A percentile compares a stretch with the other conserved stretches of the same genome.
Evolutionary conservation across 2,888 invertebrate genomes (phyloP).

Genomic region (Torymus auratus): DNA sequence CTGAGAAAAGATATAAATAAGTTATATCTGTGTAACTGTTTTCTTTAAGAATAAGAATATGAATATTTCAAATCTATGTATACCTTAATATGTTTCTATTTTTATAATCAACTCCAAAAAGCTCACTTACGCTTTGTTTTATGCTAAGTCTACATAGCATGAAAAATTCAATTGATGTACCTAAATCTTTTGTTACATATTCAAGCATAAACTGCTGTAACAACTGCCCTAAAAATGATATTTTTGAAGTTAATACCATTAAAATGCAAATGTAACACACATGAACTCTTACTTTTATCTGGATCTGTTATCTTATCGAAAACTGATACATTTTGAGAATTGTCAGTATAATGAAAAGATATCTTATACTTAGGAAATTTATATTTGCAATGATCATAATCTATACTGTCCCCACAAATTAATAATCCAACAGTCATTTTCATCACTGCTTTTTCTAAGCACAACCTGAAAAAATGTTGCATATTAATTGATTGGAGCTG

Average conservation of each 20-base stretch:
- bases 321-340: neutral
- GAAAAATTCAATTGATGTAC: neutral
- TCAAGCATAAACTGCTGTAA: constrained; percentile 4
- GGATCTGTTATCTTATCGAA: neutral
- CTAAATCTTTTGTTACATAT: constrained; percentile 2
- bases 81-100: constrained; percentile 5
- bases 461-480: neutral
- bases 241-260: neutral
- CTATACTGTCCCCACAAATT: constrained; percentile 2
- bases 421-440: constrained; percentile 9
- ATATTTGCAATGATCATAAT: constrained; percentile 11
- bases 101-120: neutral
- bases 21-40: neutral
- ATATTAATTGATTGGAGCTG: too few relatives aligned
- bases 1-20: neutral
- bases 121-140: constrained; percentile 1
- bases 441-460: constrained; percentile 2
- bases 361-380: neutral
- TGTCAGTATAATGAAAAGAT: neutral
- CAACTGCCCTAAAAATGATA: constrained; percentile 23
- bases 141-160: neutral
- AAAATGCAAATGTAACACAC: neutral
- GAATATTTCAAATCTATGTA: neutral
- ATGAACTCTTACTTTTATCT: constrained; percentile 19
- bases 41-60: neutral